Conservation (phyloP, 2,888 invertebrate genomes). For the Eumerus sabulonum region DNA sequence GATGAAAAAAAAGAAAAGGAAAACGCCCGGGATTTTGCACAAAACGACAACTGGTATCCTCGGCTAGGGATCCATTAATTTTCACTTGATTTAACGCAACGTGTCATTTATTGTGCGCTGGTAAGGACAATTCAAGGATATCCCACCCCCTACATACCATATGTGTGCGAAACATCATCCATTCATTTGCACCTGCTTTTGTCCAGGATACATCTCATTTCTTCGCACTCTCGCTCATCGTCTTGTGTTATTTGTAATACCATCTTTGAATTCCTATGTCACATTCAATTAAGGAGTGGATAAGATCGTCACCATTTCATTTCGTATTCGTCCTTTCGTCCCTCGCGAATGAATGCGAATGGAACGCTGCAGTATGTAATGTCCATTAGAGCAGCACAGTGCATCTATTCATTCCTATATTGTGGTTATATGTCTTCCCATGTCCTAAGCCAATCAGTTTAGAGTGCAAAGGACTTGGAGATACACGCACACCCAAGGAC, state of each 20-base stretch:
- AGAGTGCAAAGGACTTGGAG: constrained; percentile 41
- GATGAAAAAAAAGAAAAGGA: no score
- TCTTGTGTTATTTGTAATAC: constrained; percentile 35
- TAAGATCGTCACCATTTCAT: constrained; percentile 42
- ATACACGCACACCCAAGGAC: constrained; percentile 33
- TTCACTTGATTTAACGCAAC: constrained; percentile 66
- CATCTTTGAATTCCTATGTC: constrained; percentile 45
- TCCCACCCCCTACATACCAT: no score
- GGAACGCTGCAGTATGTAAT: background rate
- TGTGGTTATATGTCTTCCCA: background rate
- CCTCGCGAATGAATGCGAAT: background rate
- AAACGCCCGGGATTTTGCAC: constrained; percentile 54
- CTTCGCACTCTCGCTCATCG: background rate
- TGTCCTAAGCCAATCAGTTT: constrained; percentile 55
- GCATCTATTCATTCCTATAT: constrained; percentile 35
- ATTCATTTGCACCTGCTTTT: background rate
- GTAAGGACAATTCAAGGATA: constrained; percentile 18
- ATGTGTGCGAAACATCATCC: background rate
- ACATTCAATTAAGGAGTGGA: constrained; percentile 50
- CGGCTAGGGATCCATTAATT: constrained; percentile 63
- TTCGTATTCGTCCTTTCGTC: background rate
- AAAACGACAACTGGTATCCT: constrained; percentile 62
- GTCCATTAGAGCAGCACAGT: constrained; percentile 36
- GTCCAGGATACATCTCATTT: no score
- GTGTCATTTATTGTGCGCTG: constrained; percentile 51